Base-by-base conservation (phyloP, 2,113 vertebrate species). In the Gavia stellata region DNA sequence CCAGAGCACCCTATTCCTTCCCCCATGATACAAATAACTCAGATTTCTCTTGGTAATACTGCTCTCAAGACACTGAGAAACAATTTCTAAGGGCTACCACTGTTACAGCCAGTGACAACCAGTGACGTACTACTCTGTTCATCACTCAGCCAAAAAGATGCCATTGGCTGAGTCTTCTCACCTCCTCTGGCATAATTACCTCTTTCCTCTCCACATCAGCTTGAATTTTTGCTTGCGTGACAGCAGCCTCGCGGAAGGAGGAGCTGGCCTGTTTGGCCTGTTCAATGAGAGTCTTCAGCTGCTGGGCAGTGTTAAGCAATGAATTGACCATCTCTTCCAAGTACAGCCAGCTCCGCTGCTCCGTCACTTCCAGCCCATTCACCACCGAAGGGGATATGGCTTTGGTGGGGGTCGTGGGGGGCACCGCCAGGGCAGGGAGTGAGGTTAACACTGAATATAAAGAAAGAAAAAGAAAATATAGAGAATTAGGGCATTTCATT, bases 321-420 rank as follows among this genome's bases (percentile, higher is more conserved):
- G 99, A 99, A 88, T 99, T 99, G 88, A 99, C 99, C 95, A 98
- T 98, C 97, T 99, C 99, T 65, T 99, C 99, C 95, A 99, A 96
- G 98, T 99, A 99, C 9, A 99, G 88, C 99, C 99, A 99, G 81
- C 97, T 99, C 63, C 98, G 98, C 75, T 98, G 99, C 70, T 99
- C 98, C 0, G 97, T 96, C 93, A 98, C 95, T 78, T 99, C 99
- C 95, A 99, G 96, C 47, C 98, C 98, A 1, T 97, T 98, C 87
- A 98, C 95, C 90, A 98, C 96, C 0, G 97, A 70, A 0, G 98
- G 95, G 1, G 98, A 96, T 1, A 97, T 94, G 44, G 97, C 94
- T 94, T 99, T 99, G 91, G 98, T 97, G 90, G 99, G 99, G 4
- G 98, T 97, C 0, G 98, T 68, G 47, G 99, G 99, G 20, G 98